These are phyloP conservation scores for Chaetops frenatus DNA, from an alignment of 2,113 vertebrate species.

Conservation along the genomic window DNA sequence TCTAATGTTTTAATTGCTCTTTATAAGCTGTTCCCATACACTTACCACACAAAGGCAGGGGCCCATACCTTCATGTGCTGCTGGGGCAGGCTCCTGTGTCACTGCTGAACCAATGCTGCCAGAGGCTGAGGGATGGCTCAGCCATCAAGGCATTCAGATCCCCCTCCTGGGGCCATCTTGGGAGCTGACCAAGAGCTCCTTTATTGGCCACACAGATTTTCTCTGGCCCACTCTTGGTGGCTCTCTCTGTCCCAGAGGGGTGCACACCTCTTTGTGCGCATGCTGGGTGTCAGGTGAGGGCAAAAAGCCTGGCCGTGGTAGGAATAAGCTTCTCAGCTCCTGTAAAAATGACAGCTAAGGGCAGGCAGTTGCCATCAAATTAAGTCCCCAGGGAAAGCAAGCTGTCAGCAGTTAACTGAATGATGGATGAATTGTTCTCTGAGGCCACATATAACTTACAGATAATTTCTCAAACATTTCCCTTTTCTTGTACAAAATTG, in stretches of 20 bases:
- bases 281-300: not conserved
- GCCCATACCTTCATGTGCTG: not conserved
- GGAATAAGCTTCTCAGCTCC: not conserved
- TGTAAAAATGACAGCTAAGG: not conserved
- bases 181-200: not conserved
- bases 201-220: not conserved
- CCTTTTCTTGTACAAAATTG: not conserved
- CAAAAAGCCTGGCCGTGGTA: not conserved
- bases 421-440: conserved; percentile 17
- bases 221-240: not conserved
- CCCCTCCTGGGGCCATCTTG: not conserved
- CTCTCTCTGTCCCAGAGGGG: not conserved
- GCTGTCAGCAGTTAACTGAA: not conserved
- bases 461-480: not conserved
- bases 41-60: not conserved
- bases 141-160: not conserved
- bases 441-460: not conserved
- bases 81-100: not conserved
- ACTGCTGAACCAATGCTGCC: not conserved
- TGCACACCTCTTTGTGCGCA: not conserved
- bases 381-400: conserved; percentile 8
- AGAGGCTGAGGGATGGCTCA: not conserved
- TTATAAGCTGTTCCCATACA: not conserved
- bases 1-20: not conserved
- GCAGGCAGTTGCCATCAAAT: not conserved